Conservation (phyloP, 2,113 vertebrate genomes). For the Maccullochella peelii region DNA sequence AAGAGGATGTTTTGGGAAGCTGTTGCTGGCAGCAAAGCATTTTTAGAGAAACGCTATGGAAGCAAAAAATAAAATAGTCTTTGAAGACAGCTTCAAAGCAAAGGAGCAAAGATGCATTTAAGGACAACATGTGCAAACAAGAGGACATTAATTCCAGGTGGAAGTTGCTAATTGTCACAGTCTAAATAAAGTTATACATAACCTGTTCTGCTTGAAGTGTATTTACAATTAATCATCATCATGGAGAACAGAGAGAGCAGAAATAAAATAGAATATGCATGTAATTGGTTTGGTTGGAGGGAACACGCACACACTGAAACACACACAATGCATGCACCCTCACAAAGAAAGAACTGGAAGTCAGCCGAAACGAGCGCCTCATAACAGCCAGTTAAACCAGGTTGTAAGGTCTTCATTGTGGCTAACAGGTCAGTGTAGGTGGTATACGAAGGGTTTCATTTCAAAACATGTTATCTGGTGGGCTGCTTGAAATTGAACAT, state of each 20-base stretch:
- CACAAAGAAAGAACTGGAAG: background rate
- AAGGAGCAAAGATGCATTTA: constrained; percentile 53
- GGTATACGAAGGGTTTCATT: background rate
- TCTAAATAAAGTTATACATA: constrained; percentile 37
- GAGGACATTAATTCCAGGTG: constrained; percentile 38
- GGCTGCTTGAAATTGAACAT: background rate
- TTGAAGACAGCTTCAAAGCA: constrained; percentile 74
- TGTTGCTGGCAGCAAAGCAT: constrained; percentile 51
- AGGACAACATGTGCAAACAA: constrained; percentile 37
- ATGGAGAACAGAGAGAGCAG: background rate
- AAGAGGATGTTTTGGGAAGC: constrained; percentile 45
- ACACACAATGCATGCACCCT: background rate
- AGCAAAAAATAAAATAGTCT: constrained; percentile 63
- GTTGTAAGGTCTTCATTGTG: background rate
- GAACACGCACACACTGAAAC: background rate
- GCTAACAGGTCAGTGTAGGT: background rate
- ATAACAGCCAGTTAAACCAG: background rate
- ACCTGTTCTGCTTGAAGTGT: constrained; percentile 27
- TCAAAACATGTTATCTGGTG: background rate
- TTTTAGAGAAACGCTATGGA: constrained; percentile 61
- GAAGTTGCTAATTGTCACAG: constrained; percentile 47
- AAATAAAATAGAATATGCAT: constrained; percentile 23
- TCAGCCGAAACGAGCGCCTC: background rate
- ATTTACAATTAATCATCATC: constrained; percentile 9
- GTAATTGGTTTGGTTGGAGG: constrained; percentile 12